A percentile compares a stretch with the other conserved stretches of the same genome.
phyloP scores from a whole-genome alignment of 2,113 vertebrate genomes.

The Tapirus terrestris region DNA sequence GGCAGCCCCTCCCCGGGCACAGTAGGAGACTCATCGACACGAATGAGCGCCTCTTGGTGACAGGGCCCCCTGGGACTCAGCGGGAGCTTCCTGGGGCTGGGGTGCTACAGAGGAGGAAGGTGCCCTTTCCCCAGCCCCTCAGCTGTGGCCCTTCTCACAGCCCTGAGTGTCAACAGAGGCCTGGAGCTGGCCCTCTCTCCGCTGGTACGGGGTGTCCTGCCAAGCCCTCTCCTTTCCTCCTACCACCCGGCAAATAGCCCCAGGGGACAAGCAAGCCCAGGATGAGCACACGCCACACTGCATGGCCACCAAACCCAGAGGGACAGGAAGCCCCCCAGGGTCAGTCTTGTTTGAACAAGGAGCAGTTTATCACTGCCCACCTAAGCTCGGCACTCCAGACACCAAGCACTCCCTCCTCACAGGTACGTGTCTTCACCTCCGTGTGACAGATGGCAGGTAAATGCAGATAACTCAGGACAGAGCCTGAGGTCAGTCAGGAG shows the following conservation, averaged over 20 bases:
- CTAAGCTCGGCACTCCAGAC: background rate
- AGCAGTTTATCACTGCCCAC: background rate
- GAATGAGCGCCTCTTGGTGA: background rate
- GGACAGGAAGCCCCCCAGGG: background rate
- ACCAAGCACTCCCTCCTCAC: background rate
- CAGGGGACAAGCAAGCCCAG: background rate
- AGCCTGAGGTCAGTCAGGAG: background rate
- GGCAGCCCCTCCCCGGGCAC: background rate
- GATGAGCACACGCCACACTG: background rate
- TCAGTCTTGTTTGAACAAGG: background rate
- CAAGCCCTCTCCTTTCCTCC: background rate
- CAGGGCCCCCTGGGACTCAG: background rate
- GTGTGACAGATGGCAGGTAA: background rate
- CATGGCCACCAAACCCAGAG: background rate
- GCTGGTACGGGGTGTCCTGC: rapidly evolving
- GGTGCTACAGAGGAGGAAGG: background rate
- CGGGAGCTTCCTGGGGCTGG: background rate
- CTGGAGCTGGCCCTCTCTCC: background rate
- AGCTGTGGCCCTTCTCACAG: background rate
- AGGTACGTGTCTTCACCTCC: background rate
- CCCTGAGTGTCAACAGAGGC: background rate
- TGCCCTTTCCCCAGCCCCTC: too few relatives aligned
- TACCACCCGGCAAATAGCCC: background rate
- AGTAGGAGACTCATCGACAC: background rate
- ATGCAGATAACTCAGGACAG: background rate